phyloP scores from a whole-genome alignment of 2,797 vertebrate genomes.

The Lindbergichthys nudifrons region DNA sequence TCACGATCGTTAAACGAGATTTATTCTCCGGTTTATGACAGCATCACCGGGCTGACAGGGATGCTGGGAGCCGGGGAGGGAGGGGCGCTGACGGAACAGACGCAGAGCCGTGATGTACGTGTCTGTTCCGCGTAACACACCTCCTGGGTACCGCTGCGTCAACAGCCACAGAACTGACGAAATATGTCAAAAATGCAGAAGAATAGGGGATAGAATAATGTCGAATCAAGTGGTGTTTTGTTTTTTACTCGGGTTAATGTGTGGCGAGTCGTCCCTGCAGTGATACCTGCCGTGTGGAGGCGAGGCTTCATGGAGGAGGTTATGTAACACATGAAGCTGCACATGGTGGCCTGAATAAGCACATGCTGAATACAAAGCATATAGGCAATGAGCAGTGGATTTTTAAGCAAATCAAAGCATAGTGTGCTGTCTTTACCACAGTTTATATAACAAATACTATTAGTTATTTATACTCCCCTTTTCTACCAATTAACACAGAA shows the following conservation, averaged over 20 bases:
- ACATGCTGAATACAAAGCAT: background rate
- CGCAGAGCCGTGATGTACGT: slow-evolving; percentile 52
- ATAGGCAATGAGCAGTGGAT: background rate
- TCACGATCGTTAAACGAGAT: slow-evolving; percentile 39
- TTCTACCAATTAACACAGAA: background rate
- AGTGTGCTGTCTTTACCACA: background rate
- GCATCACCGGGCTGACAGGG: slow-evolving; percentile 48
- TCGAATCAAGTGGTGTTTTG: background rate
- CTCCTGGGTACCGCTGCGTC: slow-evolving; percentile 55
- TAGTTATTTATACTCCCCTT: background rate
- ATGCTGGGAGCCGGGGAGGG: slow-evolving; percentile 60
- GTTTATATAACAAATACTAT: background rate
- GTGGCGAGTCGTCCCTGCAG: background rate
- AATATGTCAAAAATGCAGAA: background rate
- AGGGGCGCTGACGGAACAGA: slow-evolving; percentile 46
- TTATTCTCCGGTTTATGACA: slow-evolving; percentile 51
- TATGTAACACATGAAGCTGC: slow-evolving; percentile 54
- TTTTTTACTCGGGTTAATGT: background rate
- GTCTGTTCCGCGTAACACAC: slow-evolving; percentile 28
- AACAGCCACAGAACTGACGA: slow-evolving; percentile 34
- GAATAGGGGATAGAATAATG: background rate
- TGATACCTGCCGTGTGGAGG: slow-evolving; percentile 18
- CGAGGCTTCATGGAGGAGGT: slow-evolving; percentile 26
- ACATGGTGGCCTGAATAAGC: slow-evolving; percentile 6
- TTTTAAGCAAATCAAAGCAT: background rate